These are phyloP conservation scores for Chiridota heheva DNA, from an alignment of 35 echinoderm and acorn worm genomes.

Conservation along the genomic window DNA sequence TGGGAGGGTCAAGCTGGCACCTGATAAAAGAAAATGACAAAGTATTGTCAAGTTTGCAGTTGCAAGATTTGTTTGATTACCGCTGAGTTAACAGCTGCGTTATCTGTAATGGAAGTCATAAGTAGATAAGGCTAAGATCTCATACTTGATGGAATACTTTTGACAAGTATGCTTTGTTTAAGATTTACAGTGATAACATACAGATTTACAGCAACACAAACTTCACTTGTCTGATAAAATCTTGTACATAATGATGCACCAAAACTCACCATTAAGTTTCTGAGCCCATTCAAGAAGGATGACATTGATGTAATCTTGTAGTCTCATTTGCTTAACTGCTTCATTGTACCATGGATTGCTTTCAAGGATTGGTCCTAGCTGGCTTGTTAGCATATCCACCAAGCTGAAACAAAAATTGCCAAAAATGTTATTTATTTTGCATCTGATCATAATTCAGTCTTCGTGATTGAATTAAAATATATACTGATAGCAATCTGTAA, in stretches of 20 bases:
- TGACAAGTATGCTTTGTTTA: no score
- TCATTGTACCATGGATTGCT: conserved; percentile 21
- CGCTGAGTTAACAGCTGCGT: no score
- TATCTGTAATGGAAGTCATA: no score
- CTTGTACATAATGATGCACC: not conserved
- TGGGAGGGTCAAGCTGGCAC: conserved; percentile 30
- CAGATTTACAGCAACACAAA: not conserved
- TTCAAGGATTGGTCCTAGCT: not conserved
- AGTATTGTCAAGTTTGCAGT: no score
- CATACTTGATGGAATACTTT: no score
- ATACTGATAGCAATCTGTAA: no score
- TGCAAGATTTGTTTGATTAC: no score
- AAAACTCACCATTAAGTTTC: not conserved
- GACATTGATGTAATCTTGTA: not conserved
- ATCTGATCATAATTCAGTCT: no score
- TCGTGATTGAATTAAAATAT: no score
- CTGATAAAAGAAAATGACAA: conserved; percentile 28
- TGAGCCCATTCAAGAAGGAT: not conserved
- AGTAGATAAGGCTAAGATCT: no score
- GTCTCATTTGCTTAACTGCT: conserved; percentile 3
- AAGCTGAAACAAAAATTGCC: not conserved
- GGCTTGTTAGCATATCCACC: not conserved
- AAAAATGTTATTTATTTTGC: no score
- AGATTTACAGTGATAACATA: no score
- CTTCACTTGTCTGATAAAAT: not conserved